phyloP scores from a whole-genome alignment of 37 sponge, comb jelly and placozoan species.

The Cladorhizidae sp. region DNA sequence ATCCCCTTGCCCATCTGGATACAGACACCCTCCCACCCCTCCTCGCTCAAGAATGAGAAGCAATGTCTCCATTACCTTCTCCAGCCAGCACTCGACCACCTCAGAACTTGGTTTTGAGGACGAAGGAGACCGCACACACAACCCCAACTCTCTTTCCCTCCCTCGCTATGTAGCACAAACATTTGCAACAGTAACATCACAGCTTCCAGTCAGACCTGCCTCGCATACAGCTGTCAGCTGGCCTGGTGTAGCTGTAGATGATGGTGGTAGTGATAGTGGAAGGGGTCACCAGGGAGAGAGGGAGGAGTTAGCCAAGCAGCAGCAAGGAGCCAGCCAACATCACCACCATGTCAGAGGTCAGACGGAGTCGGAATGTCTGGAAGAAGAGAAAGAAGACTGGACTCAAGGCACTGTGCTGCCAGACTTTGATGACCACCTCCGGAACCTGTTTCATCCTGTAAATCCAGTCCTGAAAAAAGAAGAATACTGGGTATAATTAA shows the following conservation, averaged over 20 bases:
- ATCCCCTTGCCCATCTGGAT: too few relatives aligned
- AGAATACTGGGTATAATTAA: slow-evolving; percentile 50
- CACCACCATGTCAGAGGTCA: not conserved
- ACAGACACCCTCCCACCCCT: not conserved
- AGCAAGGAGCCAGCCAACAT: too few relatives aligned
- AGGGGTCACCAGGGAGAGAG: too few relatives aligned
- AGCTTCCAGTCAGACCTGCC: slow-evolving; percentile 15
- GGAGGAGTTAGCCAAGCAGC: too few relatives aligned
- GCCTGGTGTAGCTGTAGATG: not conserved
- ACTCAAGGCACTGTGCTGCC: not conserved
- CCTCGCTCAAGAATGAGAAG: slow-evolving; percentile 16
- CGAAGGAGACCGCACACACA: not conserved
- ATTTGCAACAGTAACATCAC: not conserved
- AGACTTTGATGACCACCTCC: slow-evolving; percentile 8
- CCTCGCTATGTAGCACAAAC: not conserved
- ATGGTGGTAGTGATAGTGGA: not conserved
- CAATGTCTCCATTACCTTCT: slow-evolving; percentile 43
- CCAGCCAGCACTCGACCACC: slow-evolving; percentile 1
- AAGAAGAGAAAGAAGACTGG: not conserved
- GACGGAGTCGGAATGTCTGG: not conserved
- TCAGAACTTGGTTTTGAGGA: slow-evolving; percentile 11
- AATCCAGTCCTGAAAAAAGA: slow-evolving; percentile 42
- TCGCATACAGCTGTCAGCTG: slow-evolving; percentile 9
- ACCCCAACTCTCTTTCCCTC: slow-evolving; percentile 4
- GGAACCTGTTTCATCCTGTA: not conserved